Evolutionary conservation across 2,888 invertebrate species (phyloP).

Genomic region (Hypomecis atomaria): DNA sequence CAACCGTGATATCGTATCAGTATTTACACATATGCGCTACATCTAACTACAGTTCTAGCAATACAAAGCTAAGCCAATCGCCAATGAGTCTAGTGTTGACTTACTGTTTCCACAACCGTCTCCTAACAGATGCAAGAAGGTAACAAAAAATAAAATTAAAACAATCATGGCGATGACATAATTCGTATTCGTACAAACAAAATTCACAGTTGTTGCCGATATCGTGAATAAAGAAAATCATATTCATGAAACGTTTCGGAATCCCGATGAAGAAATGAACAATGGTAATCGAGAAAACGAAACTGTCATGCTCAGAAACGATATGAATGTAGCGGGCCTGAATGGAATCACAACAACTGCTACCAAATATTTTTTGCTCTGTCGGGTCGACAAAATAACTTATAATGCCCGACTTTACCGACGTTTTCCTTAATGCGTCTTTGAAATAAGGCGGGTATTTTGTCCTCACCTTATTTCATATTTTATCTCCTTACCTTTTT

Average conservation of each 20-base stretch:
- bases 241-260: slow-evolving; percentile 36
- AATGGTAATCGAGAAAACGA: slow-evolving; percentile 35
- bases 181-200: slow-evolving; percentile 54
- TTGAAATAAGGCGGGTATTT: slow-evolving; percentile 13
- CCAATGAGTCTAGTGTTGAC: slow-evolving; percentile 77
- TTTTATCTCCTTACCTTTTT: slow-evolving; percentile 2
- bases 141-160: slow-evolving; percentile 80
- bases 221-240: slow-evolving; percentile 50
- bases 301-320: slow-evolving; percentile 42
- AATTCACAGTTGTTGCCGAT: slow-evolving; percentile 59
- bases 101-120: slow-evolving; percentile 85
- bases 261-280: slow-evolving; percentile 34
- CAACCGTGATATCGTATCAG: slow-evolving; percentile 29
- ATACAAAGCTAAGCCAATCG: slow-evolving; percentile 80
- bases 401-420: slow-evolving; percentile 21
- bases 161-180: slow-evolving; percentile 73
- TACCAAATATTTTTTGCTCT: slow-evolving; percentile 17
- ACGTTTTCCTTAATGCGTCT: slow-evolving; percentile 11
- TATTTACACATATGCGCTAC: slow-evolving; percentile 59
- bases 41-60: slow-evolving; percentile 60
- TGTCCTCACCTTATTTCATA: slow-evolving; percentile 7
- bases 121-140: slow-evolving; percentile 84
- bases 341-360: slow-evolving; percentile 29
- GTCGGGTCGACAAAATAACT: slow-evolving; percentile 11
- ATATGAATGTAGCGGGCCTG: slow-evolving; percentile 42